phyloP scores from a whole-genome alignment of 2,113 vertebrate species.

The Semnornis frantzii region DNA sequence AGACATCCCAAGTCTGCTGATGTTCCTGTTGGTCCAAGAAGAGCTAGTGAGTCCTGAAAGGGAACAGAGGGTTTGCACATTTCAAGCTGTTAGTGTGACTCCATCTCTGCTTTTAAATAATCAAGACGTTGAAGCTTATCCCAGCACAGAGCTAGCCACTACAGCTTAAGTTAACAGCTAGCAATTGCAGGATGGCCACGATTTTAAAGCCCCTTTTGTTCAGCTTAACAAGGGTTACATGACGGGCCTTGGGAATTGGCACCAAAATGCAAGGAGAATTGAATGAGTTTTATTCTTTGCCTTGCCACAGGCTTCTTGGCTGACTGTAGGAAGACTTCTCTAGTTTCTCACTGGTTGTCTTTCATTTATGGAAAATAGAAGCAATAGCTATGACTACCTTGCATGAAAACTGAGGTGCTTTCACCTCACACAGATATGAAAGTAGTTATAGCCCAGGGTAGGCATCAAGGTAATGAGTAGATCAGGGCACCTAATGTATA shows the following conservation, averaged over 20 bases:
- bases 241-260: not conserved
- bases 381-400: not conserved
- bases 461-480: not conserved
- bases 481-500: not conserved
- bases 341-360: not conserved
- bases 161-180: not conserved
- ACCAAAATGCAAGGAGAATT: not conserved
- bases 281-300: not conserved
- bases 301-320: not conserved
- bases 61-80: fast-evolving
- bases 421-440: not conserved
- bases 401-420: not conserved
- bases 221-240: not conserved
- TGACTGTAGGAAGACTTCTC: not conserved
- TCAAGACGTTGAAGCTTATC: not conserved
- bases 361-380: not conserved
- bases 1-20: fast-evolving
- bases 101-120: not conserved
- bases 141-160: not conserved
- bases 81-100: not conserved
- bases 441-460: not conserved
- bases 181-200: not conserved
- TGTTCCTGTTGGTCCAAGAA: not conserved
- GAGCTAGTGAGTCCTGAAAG: not conserved
- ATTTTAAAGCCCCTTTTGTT: not conserved